phyloP scores from a whole-genome alignment of 2,888 invertebrate genomes.

The Drosophila neutralis region DNA sequence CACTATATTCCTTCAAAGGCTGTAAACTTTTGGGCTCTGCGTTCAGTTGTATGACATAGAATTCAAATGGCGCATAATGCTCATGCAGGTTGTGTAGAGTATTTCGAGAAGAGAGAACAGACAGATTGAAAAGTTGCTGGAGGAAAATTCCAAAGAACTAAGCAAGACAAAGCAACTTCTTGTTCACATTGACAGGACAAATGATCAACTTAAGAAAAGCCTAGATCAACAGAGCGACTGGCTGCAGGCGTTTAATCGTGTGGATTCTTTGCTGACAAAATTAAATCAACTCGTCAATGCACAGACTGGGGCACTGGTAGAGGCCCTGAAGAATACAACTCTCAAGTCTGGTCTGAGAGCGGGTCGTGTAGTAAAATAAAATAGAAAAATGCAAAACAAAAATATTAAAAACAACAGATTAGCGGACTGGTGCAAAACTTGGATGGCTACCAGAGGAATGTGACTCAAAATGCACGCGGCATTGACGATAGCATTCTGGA shows the following conservation, averaged over 20 bases:
- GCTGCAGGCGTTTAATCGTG: conserved; percentile 27
- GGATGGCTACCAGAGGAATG: conserved; percentile 56
- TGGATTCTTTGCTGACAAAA: conserved; percentile 33
- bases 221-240: conserved; percentile 47
- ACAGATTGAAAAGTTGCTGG: conserved; percentile 32
- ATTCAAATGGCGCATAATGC: too few species aligned
- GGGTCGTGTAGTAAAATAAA: conserved; percentile 17
- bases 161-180: conserved; percentile 41
- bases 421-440: conserved; percentile 43
- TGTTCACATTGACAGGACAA: conserved; percentile 31
- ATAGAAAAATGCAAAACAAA: too few species aligned
- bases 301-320: conserved; percentile 24
- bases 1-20: too few species aligned
- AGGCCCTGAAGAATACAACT: conserved; percentile 45
- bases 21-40: too few species aligned
- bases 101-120: neutral
- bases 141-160: conserved; percentile 41
- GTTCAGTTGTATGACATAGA: too few species aligned
- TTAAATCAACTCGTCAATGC: conserved; percentile 22
- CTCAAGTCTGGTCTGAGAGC: conserved; percentile 23
- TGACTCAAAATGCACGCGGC: conserved; percentile 33
- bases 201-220: conserved; percentile 31
- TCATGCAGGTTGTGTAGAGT: too few species aligned
- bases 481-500: conserved; percentile 54
- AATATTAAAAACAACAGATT: conserved; percentile 33